Evolutionary conservation across 2,888 invertebrate genomes (phyloP), one percentile per base, ranked within the genome.

Genomic region (Leptopterna dolabrata): DNA sequence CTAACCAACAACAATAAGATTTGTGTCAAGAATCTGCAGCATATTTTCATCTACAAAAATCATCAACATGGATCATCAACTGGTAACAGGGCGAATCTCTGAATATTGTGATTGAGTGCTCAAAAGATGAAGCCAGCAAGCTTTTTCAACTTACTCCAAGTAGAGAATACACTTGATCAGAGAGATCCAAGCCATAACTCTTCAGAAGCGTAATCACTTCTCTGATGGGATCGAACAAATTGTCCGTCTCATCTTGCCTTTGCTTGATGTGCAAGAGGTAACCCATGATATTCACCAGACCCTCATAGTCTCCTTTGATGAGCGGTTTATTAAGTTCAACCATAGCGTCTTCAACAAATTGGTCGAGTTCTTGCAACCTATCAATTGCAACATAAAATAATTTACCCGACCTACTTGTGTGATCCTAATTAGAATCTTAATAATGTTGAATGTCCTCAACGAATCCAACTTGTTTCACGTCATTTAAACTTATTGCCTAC

Each of bases 201-300:
- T 95, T 95, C 13, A 98, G 93, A 13, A 98, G 93, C 88, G 97
- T 95, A 80, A 98, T 97, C 71, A 96, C 97, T 90, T 96, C 95
- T 91, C 96, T 95, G 0, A 98, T 92, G 0, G 98, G 97, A 43
- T 96, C 97, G 91, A 98, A 98, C 96, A 98, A 97, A 63, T 93
- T 94, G 90, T 98, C 97, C 0, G 97, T 97, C 43, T 94, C 93
- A 55, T 94, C 93, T 90, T 96, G 96, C 19, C 95, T 93, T 89
- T 98, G 98, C 90, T 95, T 94, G n/a, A 96, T 95, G 90, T 94
- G 93, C 89, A 95, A 94, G 63, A 99, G 93, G 89, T 96, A 95
- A 14, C 95, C 95, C 94, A 99, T 97, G 63, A 97, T 95, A 85
- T 94, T 93, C 0, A 98, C 93, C 1, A 99, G 93, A 0, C 95